Percentiles rank a stretch among this genome's conserved stretches.
Evolutionary conservation across 2,888 invertebrate genomes (phyloP).

Genomic region (Pyrgus malvae): DNA sequence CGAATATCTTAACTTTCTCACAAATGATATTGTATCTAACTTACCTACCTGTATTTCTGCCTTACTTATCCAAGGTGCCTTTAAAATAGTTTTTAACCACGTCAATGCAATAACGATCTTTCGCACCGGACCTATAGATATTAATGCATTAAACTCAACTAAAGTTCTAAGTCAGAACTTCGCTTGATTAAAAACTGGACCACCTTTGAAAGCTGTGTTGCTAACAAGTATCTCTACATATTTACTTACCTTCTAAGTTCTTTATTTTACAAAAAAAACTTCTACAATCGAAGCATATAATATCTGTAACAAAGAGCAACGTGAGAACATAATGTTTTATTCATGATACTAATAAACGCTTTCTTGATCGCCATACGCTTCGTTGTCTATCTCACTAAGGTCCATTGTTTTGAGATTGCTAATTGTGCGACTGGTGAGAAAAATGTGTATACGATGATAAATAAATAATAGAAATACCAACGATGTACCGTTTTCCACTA

Average conservation of each 20-base stretch:
- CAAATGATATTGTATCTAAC: no score
- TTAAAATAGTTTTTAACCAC: no score
- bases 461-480: not conserved
- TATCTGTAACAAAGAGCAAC: constrained; percentile 13
- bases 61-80: no score
- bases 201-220: no score
- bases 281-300: constrained; percentile 37
- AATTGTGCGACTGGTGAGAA: constrained; percentile 6
- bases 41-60: no score
- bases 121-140: no score
- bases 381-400: constrained; percentile 14
- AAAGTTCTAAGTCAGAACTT: no score
- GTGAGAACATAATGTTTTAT: constrained; percentile 40
- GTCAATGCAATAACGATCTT: no score
- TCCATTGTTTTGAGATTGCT: constrained; percentile 15
- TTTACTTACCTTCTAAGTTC: not conserved
- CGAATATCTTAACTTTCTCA: no score
- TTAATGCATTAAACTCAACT: no score
- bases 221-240: no score
- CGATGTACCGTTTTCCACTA: not conserved
- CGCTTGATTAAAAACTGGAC: no score
- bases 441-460: not conserved
- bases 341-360: constrained; percentile 37
- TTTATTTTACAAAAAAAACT: not conserved
- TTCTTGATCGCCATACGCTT: constrained; percentile 6